Evolutionary conservation across 2,113 vertebrate genomes (phyloP).

Genomic region (Pheucticus melanocephalus): DNA sequence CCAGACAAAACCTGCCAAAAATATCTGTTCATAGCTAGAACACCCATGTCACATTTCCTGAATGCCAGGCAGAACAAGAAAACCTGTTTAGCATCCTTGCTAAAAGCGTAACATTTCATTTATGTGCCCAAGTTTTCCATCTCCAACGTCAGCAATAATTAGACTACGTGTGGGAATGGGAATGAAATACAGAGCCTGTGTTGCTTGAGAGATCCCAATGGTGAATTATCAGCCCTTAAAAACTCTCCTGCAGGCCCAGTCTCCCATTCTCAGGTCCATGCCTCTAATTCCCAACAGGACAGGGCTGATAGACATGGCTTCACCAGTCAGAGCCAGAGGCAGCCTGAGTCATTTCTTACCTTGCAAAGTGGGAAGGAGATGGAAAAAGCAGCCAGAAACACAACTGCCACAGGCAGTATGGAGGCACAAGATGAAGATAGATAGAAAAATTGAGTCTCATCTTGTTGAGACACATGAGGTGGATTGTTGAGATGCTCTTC

Average conservation of each 20-base stretch:
- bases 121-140: neutral
- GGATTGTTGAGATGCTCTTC: neutral
- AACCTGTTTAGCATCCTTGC: neutral
- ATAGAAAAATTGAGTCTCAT: neutral
- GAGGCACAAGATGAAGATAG: neutral
- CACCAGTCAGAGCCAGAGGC: neutral
- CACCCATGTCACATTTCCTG: rapidly evolving
- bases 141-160: neutral
- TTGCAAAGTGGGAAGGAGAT: neutral
- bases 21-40: neutral
- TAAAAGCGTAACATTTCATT: neutral
- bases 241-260: neutral
- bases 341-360: neutral
- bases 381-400: neutral
- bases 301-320: neutral
- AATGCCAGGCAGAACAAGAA: neutral
- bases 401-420: neutral
- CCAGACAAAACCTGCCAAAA: neutral
- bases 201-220: neutral
- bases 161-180: neutral
- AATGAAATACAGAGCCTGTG: neutral
- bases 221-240: neutral
- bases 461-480: neutral
- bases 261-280: neutral
- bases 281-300: neutral